Conservation (phyloP, 2,113 vertebrate species). For the Atlantisia rogersi region DNA sequence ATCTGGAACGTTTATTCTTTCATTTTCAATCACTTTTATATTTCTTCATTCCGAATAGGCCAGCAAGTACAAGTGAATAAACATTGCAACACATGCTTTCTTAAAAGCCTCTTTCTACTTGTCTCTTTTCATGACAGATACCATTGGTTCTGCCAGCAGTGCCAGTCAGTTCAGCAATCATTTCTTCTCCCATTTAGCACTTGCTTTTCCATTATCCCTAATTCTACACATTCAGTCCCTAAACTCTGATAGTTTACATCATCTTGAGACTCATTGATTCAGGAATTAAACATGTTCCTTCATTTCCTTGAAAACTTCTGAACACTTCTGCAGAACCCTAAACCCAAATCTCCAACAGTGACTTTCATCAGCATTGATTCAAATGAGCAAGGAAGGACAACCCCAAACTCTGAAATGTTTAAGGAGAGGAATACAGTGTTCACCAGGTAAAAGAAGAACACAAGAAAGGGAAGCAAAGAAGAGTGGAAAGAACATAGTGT, state of each 20-base stretch:
- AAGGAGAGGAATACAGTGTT: not conserved
- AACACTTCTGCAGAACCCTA: not conserved
- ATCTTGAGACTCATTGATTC: not conserved
- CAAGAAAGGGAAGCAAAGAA: not conserved
- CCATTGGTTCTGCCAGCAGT: not conserved
- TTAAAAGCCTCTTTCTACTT: not conserved
- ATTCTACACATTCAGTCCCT: not conserved
- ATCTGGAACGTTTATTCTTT: conserved; percentile 6
- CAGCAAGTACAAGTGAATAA: not conserved
- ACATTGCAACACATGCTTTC: not conserved
- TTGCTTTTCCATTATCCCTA: not conserved
- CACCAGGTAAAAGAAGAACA: not conserved
- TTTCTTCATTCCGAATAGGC: not conserved
- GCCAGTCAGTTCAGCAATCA: not conserved
- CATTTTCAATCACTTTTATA: not conserved
- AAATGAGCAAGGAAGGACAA: not conserved
- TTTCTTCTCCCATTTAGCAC: not conserved
- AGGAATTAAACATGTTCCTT: not conserved
- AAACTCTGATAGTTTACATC: not conserved
- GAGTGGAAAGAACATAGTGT: not conserved
- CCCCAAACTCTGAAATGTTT: not conserved
- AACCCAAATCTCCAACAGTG: not conserved
- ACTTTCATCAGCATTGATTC: not conserved
- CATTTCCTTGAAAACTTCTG: not conserved
- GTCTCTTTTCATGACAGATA: not conserved